These are phyloP conservation scores for Phalloptychus januarius DNA, from an alignment of 2,797 vertebrate genomes.

Conservation along the genomic window DNA sequence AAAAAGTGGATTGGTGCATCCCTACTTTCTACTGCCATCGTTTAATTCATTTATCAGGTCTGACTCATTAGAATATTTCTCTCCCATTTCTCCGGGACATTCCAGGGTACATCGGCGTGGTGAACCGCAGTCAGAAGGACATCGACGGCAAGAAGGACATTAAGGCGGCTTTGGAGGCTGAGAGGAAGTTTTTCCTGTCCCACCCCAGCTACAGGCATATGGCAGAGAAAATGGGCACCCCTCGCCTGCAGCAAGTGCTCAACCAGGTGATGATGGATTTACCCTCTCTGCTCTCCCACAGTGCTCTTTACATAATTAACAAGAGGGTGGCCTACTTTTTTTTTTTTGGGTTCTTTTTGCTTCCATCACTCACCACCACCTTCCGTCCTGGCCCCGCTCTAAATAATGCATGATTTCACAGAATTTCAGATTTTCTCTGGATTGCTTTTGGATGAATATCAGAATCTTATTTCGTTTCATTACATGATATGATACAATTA, in stretches of 20 bases:
- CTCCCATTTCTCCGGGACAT: conserved; percentile 1
- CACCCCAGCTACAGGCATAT: conserved; percentile 87
- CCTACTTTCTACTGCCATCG: background rate
- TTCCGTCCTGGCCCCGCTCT: conserved; percentile 23
- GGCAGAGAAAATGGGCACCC: conserved; percentile 88
- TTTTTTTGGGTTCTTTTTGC: background rate
- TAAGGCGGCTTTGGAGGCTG: conserved; percentile 85
- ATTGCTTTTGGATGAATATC: background rate
- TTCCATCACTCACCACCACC: conserved; percentile 16
- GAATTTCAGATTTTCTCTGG: conserved; percentile 14
- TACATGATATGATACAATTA: background rate
- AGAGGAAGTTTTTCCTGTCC: conserved; percentile 89
- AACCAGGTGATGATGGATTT: conserved; percentile 83
- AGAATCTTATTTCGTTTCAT: conserved; percentile 11
- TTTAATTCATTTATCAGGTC: background rate
- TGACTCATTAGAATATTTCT: background rate
- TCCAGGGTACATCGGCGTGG: conserved; percentile 88
- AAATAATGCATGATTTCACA: conserved; percentile 30
- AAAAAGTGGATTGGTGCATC: no score
- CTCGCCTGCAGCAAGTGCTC: conserved; percentile 85
- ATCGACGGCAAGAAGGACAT: conserved; percentile 92
- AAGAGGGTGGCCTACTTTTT: conserved; percentile 38
- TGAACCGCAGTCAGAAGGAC: conserved; percentile 93
- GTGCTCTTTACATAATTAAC: conserved; percentile 65
- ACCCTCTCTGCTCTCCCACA: conserved; percentile 20